phyloP scores from a whole-genome alignment of 2,797 vertebrate genomes.

The Halcyon chelicuti region DNA sequence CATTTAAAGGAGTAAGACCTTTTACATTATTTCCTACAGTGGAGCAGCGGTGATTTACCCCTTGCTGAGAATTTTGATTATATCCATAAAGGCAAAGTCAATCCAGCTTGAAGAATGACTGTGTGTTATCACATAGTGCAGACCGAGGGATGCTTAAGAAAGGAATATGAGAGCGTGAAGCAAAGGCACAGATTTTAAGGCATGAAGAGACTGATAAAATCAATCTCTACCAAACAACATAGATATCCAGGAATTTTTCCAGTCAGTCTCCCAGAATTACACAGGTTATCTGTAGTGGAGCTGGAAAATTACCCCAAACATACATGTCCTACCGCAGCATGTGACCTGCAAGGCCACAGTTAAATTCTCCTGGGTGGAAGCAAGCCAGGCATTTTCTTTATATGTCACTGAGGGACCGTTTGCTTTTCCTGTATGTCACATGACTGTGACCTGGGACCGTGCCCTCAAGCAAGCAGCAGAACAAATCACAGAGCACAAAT shows the following conservation, averaged over 20 bases:
- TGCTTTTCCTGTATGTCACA: constrained; percentile 12
- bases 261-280: neutral
- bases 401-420: neutral
- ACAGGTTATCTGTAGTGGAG: neutral
- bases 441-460: constrained; percentile 11
- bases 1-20: neutral
- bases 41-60: neutral
- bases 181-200: neutral
- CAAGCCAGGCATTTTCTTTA: neutral
- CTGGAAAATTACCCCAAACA: neutral
- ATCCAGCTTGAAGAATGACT: neutral
- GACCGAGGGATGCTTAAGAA: neutral
- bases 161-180: neutral
- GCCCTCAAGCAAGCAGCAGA: constrained; percentile 10
- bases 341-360: neutral
- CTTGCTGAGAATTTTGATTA: neutral
- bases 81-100: neutral
- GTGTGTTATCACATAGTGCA: neutral
- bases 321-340: neutral
- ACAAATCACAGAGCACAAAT: neutral
- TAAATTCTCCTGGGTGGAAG: neutral
- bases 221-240: neutral
- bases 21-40: neutral
- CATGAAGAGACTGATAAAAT: neutral
- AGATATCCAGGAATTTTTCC: neutral